Conservation (phyloP, 2,888 invertebrate genomes). For the Cyrtodaria siliqua region DNA sequence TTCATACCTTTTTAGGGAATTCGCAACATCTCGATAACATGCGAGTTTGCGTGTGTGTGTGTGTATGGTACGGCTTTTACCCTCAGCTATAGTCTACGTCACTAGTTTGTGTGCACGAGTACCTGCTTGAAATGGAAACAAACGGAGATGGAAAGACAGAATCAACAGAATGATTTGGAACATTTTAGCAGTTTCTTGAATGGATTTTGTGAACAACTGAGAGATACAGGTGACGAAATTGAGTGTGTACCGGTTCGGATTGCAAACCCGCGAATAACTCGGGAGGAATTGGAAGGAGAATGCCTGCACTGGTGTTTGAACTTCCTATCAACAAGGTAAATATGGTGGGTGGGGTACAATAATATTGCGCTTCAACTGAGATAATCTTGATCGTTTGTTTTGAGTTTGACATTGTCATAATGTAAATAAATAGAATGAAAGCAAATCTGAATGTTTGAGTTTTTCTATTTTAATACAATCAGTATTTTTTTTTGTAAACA, state of each 20-base stretch:
- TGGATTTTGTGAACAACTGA: constrained; percentile 73
- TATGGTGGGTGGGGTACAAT: constrained; percentile 69
- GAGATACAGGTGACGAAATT: constrained; percentile 67
- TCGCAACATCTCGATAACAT: too few species aligned
- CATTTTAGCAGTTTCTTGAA: constrained; percentile 74
- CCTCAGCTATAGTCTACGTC: too few species aligned
- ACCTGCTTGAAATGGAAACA: constrained; percentile 71
- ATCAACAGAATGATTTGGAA: constrained; percentile 63
- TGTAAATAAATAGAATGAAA: too few species aligned
- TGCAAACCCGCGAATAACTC: constrained; percentile 66
- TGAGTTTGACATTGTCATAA: too few species aligned
- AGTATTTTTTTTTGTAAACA: too few species aligned
- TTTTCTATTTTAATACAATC: too few species aligned
- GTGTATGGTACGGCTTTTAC: too few species aligned
- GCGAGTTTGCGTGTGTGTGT: not conserved
- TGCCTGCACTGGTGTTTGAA: constrained; percentile 81
- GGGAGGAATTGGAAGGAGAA: constrained; percentile 81
- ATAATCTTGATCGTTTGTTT: too few species aligned
- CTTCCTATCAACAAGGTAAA: constrained; percentile 78
- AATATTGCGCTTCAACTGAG: too few species aligned
- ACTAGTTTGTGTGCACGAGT: constrained; percentile 65
- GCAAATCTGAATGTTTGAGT: too few species aligned
- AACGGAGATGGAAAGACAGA: constrained; percentile 73
- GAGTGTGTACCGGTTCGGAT: constrained; percentile 69
- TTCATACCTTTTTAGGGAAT: too few species aligned